Base-by-base conservation (phyloP, 2,797 vertebrate species). In the Rhabdophis nuchalis region DNA sequence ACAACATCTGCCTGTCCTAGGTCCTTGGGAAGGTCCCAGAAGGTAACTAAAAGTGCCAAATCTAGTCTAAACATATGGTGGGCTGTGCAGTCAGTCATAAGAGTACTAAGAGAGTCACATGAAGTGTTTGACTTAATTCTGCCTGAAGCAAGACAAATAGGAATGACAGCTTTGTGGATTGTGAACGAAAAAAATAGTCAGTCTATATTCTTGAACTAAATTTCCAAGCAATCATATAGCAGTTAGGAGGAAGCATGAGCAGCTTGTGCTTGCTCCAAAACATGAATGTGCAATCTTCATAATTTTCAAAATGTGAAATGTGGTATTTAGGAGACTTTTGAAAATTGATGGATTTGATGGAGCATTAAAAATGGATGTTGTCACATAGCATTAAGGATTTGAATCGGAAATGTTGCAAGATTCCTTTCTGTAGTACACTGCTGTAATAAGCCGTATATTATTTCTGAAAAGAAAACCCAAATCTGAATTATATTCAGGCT, bases 291-390 rank as follows among this genome's bases (percentile, higher is more conserved):
- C 54, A 46, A 61, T 85, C 85, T 89, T 93, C 93, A 91, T 91
- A 93, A 90, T 90, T 94, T 94, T 92, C 91, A 87, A 92, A 94
- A 93, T 92, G 94, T 61, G 77, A 91, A 82, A 87, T 90, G 50
- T 92, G 91, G 93, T 68, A 89, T 29, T 89, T 90, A 92, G 90
- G 93, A 91, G 87, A 90, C 86, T 52, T 92, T 36, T 82, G 91
- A 94, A 93, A 93, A 85, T 56, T 46, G 36, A 82, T 91, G 94
- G 91, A 54, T 92, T 77, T 93, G 95, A 92, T 93, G 92, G 82
- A 29, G 92, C 20, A 93, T 92, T 92, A 85, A 89, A 93, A 61
- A 8, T 2, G 25, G 27, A 18, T 91, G 94, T 93, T 87, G 86
- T 92, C 91, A 91, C 77, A 32, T 68, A 72, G 90, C 93, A 50